Evolutionary conservation across 1,140 invertebrate species (phyloP).

Genomic region (Pararge aegeria): DNA sequence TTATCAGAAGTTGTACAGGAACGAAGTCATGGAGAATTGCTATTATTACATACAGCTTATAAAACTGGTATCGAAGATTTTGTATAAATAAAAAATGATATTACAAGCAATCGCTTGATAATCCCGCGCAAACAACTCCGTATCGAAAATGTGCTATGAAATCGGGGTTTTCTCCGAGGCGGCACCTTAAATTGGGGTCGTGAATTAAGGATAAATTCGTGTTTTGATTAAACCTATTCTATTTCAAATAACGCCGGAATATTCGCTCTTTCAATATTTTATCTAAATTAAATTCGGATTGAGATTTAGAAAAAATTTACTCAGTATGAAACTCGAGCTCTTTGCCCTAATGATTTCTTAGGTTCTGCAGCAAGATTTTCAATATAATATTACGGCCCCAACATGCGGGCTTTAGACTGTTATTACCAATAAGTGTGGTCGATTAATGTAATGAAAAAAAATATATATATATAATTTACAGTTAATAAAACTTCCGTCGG

Average conservation of each 20-base stretch:
- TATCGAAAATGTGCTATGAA: conserved; percentile 39
- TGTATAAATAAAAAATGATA: conserved; percentile 54
- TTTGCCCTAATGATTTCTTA: neutral
- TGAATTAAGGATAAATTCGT: conserved; percentile 42
- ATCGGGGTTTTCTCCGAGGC: conserved; percentile 27
- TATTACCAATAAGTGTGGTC: no score
- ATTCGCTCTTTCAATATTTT: conserved; percentile 31
- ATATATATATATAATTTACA: no score
- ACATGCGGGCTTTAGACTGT: no score
- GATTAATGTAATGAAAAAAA: no score
- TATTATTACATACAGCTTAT: conserved; percentile 12
- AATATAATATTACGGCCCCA: no score
- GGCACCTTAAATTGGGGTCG: conserved; percentile 28
- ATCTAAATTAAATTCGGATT: neutral
- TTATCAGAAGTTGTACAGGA: no score
- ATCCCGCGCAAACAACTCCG: conserved; percentile 35
- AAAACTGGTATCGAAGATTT: conserved; percentile 28
- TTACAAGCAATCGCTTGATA: conserved; percentile 33
- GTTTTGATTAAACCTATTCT: conserved; percentile 46
- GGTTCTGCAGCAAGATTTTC: neutral
- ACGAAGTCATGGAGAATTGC: no score
- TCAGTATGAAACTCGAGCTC: neutral
- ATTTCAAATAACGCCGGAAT: conserved; percentile 30
- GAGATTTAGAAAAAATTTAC: neutral
- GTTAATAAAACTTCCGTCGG: no score